Percentiles rank a stretch among this genome's conserved stretches.
Conservation (phyloP, 1,140 invertebrate species). For the Pseudomyrmex concolor region DNA sequence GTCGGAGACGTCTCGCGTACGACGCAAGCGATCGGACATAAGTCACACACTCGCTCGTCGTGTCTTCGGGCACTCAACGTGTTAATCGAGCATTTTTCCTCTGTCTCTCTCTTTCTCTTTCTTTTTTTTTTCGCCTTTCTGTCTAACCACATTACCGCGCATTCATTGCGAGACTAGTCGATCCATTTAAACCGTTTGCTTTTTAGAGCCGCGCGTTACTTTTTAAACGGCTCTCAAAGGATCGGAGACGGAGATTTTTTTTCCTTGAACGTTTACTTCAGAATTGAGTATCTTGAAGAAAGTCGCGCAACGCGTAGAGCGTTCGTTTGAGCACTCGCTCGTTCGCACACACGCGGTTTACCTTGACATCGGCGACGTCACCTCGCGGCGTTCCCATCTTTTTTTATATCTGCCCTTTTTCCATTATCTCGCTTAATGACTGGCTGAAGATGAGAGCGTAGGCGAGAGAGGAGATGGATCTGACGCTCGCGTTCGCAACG, state of each 20-base stretch:
- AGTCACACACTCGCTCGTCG: not conserved
- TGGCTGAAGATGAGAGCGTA: conserved; percentile 33
- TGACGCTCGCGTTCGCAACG: conserved; percentile 26
- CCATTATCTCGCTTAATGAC: conserved; percentile 41
- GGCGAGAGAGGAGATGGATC: conserved; percentile 14
- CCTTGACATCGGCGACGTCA: conserved; percentile 52
- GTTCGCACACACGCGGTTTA: conserved; percentile 32
- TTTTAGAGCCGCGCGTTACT: not conserved
- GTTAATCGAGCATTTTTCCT: conserved; percentile 34
- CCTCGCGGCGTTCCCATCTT: not conserved
- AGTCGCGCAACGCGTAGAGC: not conserved
- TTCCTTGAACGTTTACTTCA: not conserved
- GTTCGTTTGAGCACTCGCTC: not conserved
- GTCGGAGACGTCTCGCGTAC: not conserved
- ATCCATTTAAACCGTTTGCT: not conserved
- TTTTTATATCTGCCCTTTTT: conserved; percentile 14
- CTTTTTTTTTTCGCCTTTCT: not conserved
- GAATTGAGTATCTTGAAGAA: not conserved
- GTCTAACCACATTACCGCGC: not conserved
- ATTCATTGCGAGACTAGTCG: conserved; percentile 35
- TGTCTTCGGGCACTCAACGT: not conserved
- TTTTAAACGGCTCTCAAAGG: not conserved
- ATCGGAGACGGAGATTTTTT: not conserved
- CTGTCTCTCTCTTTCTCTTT: not conserved
- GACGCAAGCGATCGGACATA: too few relatives aligned